These are phyloP conservation scores for Xenus cinereus DNA, from an alignment of 2,113 vertebrate genomes.

Conservation along the genomic window DNA sequence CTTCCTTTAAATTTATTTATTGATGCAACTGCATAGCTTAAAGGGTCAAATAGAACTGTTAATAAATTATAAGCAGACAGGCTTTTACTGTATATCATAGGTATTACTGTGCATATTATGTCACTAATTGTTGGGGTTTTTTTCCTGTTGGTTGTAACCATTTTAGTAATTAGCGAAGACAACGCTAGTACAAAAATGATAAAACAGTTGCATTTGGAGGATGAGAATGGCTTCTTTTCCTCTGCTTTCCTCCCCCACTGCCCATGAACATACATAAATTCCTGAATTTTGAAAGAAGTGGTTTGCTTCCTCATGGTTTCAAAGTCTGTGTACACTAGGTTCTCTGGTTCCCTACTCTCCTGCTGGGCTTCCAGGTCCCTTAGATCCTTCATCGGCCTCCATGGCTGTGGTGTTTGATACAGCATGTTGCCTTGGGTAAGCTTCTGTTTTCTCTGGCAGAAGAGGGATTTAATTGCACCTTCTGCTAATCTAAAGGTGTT, in stretches of 20 bases:
- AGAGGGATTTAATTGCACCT: not conserved
- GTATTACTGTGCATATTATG: not conserved
- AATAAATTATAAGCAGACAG: not conserved
- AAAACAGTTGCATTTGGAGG: not conserved
- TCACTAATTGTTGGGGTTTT: not conserved
- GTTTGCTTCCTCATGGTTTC: not conserved
- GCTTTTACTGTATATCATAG: not conserved
- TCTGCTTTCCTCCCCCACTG: not conserved
- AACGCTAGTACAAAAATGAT: not conserved
- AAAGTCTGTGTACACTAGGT: not conserved
- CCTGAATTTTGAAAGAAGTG: not conserved
- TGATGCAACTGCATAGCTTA: not conserved
- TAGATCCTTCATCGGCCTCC: not conserved
- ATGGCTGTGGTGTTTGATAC: not conserved
- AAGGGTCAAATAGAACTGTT: not conserved
- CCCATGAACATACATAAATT: not conserved
- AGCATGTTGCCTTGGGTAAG: not conserved
- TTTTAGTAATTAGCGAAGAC: not conserved
- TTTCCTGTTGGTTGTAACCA: not conserved
- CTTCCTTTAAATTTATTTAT: not conserved
- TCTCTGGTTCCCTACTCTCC: not conserved
- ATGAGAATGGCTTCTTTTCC: not conserved
- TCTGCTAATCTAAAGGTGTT: not conserved
- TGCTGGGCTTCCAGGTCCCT: not conserved
- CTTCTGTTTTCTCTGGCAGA: not conserved